A percentile compares a stretch with the other conserved stretches of the same genome.
These are phyloP conservation scores for Aurelia coerulea DNA, from an alignment of 30 jellyfish, hydroid and myxozoan species.

Conservation along the genomic window DNA sequence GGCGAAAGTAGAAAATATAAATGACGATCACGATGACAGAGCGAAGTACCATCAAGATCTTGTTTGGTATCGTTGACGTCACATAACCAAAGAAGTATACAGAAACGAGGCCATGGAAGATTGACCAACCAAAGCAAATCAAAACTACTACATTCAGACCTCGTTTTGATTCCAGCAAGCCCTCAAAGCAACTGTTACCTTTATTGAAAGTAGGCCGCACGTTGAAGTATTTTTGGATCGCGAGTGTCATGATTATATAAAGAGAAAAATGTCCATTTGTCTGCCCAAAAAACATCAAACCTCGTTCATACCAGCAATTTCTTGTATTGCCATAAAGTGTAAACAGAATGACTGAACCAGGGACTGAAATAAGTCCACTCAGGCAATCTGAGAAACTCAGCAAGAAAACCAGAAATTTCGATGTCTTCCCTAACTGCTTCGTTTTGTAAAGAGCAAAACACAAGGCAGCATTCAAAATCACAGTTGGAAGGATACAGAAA, in stretches of 20 bases:
- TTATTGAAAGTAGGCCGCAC: conserved; percentile 13
- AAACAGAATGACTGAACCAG: conserved; percentile 24
- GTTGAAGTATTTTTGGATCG: conserved; percentile 35
- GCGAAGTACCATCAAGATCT: conserved; percentile 26
- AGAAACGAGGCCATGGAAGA: conserved; percentile 39
- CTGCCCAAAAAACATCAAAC: conserved; percentile 45
- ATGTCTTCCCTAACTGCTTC: conserved; percentile 15
- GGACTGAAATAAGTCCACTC: conserved; percentile 20
- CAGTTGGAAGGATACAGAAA: conserved; percentile 12
- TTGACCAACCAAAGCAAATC: conserved; percentile 1
- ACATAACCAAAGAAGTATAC: conserved; percentile 47
- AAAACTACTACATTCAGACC: conserved; percentile 6
- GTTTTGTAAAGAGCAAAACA: conserved; percentile 38
- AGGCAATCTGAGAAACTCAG: conserved; percentile 52
- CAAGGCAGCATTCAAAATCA: conserved; percentile 1
- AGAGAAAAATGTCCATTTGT: conserved; percentile 44
- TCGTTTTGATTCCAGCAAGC: not conserved
- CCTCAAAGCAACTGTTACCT: not conserved
- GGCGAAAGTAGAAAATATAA: conserved; percentile 30
- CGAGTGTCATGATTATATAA: conserved; percentile 40
- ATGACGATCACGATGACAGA: not conserved
- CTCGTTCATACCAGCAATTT: conserved; percentile 40
- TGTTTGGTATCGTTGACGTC: conserved; percentile 21
- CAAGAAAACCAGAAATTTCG: conserved; percentile 24
- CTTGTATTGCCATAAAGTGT: conserved; percentile 39